A percentile compares a stretch with the other conserved stretches of the same genome.
phyloP scores from a whole-genome alignment of 2,113 vertebrate species.

The Plecturocebus donacophilus region DNA sequence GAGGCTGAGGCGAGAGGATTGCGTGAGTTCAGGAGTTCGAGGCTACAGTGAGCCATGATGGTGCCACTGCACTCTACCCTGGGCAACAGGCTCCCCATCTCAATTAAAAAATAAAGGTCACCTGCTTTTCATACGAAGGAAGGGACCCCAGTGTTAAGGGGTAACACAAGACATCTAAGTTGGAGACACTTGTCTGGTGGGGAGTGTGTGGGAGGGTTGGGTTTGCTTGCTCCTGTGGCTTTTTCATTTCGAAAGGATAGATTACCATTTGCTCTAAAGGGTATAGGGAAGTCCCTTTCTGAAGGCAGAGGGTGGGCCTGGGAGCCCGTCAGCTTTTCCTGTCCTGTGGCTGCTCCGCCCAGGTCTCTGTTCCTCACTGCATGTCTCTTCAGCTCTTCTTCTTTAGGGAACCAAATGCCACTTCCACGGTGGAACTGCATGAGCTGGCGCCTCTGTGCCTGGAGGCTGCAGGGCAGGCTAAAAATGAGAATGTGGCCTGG shows the following conservation, averaged over 20 bases:
- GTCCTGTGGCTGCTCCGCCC: too few relatives aligned
- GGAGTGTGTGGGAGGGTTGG: too few relatives aligned
- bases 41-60: too few relatives aligned
- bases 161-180: too few relatives aligned
- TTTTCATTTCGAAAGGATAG: not conserved
- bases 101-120: not conserved
- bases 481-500: not conserved
- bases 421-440: fast-evolving
- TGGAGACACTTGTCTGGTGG: not conserved
- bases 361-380: not conserved
- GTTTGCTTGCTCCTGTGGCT: not conserved
- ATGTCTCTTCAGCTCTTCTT: not conserved
- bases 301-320: too few relatives aligned
- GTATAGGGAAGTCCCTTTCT: not conserved
- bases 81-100: too few relatives aligned
- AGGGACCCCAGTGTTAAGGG: not conserved
- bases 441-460: not conserved
- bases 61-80: too few relatives aligned
- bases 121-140: not conserved
- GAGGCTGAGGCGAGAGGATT: too few relatives aligned
- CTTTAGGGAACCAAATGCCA: not conserved
- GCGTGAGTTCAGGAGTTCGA: too few relatives aligned
- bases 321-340: not conserved
- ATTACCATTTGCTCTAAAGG: not conserved
- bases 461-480: not conserved